Conservation (phyloP, 2,888 invertebrate genomes). For the Agriopis leucophaearia region DNA sequence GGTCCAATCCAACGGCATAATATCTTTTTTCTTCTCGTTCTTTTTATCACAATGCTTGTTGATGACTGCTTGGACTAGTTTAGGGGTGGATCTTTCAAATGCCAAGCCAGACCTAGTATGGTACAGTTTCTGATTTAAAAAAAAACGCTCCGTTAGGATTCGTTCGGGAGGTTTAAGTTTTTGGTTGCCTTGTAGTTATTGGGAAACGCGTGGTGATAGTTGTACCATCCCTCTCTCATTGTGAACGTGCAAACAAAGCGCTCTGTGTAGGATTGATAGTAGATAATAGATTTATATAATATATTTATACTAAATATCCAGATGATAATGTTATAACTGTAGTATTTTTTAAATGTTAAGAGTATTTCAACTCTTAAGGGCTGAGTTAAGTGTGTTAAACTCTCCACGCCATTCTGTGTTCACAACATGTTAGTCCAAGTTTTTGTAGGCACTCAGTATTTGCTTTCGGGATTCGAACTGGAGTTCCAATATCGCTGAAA, state of each 20-base stretch:
- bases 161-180: constrained; percentile 4
- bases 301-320: too few species aligned
- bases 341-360: too few species aligned
- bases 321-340: too few species aligned
- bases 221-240: constrained; percentile 24
- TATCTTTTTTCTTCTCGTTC: neutral
- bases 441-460: constrained; percentile 81
- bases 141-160: neutral
- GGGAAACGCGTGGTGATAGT: constrained; percentile 23
- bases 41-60: neutral
- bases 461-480: constrained; percentile 78
- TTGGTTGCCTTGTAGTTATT: constrained; percentile 22
- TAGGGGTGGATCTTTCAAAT: neutral
- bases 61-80: constrained; percentile 2
- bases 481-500: constrained; percentile 80
- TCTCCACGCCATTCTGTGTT: constrained; percentile 56
- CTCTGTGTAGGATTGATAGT: neutral
- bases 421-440: constrained; percentile 71
- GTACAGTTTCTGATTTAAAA: constrained; percentile 4
- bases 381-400: neutral
- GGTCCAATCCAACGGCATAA: neutral
- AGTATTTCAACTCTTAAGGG: too few species aligned
- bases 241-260: neutral
- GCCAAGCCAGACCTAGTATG: neutral
- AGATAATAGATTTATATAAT: too few species aligned